Conservation (phyloP, 1,140 invertebrate genomes). For the Drosophila repleta region DNA sequence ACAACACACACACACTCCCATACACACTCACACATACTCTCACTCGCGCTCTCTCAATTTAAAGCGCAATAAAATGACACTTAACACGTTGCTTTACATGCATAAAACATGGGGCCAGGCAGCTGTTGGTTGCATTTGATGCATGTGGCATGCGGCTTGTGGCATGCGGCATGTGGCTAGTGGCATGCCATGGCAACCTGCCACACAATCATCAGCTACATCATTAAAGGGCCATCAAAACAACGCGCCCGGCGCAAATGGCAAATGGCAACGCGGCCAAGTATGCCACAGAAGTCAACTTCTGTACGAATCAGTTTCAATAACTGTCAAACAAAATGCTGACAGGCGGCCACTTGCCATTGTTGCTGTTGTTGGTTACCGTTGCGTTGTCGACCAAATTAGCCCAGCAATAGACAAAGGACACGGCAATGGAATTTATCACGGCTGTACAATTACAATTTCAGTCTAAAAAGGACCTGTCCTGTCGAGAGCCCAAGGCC, state of each 20-base stretch:
- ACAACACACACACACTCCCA: conserved; percentile 3
- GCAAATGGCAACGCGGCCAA: conserved; percentile 39
- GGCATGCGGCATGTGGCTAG: background rate
- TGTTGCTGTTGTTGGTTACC: conserved; percentile 20
- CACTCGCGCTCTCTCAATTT: background rate
- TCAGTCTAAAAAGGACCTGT: background rate
- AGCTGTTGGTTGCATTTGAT: conserved; percentile 14
- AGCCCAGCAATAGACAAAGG: conserved; percentile 22
- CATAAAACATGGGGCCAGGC: conserved; percentile 42
- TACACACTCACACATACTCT: background rate
- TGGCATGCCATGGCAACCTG: conserved; percentile 35
- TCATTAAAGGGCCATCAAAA: conserved; percentile 54
- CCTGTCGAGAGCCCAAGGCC: conserved; percentile 1
- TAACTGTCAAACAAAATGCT: conserved; percentile 66
- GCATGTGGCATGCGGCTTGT: background rate
- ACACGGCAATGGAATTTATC: conserved; percentile 27
- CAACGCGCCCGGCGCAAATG: background rate
- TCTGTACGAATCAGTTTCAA: conserved; percentile 59
- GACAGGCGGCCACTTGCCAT: background rate
- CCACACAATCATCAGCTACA: conserved; percentile 33
- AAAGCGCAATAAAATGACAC: conserved; percentile 46
- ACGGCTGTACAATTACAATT: conserved; percentile 22
- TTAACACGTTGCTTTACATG: conserved; percentile 57
- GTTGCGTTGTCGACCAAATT: conserved; percentile 39
- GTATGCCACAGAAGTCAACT: conserved; percentile 33